Conservation (phyloP, 2,113 vertebrate genomes). For the Chionis minor region DNA sequence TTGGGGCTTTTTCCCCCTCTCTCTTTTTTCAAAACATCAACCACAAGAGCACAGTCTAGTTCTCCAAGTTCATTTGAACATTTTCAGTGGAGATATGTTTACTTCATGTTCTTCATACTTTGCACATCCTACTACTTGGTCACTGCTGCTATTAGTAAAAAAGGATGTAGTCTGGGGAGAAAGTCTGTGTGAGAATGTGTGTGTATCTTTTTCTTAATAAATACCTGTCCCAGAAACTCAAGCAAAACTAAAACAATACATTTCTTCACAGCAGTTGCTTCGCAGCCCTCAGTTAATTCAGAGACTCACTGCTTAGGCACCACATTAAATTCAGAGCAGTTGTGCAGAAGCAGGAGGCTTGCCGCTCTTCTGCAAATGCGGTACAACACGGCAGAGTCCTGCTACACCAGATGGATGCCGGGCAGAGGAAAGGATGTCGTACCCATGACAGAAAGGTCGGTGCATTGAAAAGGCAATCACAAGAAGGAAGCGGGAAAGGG, state of each 20-base stretch:
- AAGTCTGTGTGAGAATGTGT: neutral
- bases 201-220: neutral
- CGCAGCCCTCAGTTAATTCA: neutral
- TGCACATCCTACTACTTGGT: neutral
- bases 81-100: neutral
- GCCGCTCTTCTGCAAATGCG: neutral
- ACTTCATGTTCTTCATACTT: neutral
- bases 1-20: rapidly evolving
- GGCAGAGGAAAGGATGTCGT: neutral
- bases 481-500: neutral
- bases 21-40: neutral
- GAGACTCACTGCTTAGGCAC: neutral
- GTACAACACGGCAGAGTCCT: rapidly evolving
- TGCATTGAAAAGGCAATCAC: neutral
- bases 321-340: neutral
- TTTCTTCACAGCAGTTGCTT: neutral
- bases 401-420: rapidly evolving
- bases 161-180: neutral
- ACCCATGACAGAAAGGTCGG: neutral
- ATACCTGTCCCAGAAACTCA: neutral
- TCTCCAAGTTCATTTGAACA: neutral
- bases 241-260: neutral
- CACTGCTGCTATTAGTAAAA: neutral
- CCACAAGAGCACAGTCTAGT: neutral
- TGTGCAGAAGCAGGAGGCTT: neutral